Evolutionary conservation across 2,888 invertebrate genomes (phyloP).

Genomic region (Hypsopygia costalis): DNA sequence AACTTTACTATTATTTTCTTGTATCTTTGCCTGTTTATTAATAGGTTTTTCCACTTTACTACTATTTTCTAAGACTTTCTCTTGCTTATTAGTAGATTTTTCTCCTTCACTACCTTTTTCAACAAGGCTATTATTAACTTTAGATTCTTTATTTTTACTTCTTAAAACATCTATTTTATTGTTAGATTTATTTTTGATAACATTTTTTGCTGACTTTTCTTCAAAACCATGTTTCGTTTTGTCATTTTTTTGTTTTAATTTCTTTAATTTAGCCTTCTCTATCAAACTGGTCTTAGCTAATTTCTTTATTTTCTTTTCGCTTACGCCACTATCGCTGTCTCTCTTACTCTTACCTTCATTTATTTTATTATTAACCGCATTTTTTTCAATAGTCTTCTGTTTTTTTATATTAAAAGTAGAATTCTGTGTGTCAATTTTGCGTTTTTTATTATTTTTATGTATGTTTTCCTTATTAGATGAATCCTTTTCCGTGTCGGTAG

Average conservation of each 20-base stretch:
- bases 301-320: constrained; percentile 24
- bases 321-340: constrained; percentile 18
- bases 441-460: constrained; percentile 29
- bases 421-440: constrained; percentile 18
- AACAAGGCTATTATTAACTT: no score
- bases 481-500: constrained; percentile 25
- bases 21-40: constrained; percentile 4
- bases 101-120: no score
- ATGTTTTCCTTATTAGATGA: constrained; percentile 45
- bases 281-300: no score
- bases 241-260: constrained; percentile 2
- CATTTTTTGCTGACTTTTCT: constrained; percentile 10
- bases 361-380: constrained; percentile 8
- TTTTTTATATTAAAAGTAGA: constrained; percentile 19
- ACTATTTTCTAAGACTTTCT: not conserved
- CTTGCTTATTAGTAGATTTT: not conserved
- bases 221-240: constrained; percentile 7
- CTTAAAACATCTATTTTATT: not conserved
- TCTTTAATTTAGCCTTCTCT: not conserved
- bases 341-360: constrained; percentile 15
- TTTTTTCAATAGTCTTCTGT: constrained; percentile 14
- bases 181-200: not conserved
- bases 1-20: constrained; percentile 1
- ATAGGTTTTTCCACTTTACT: not conserved
- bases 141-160: no score